Evolutionary conservation across 2,888 invertebrate genomes (phyloP).

Genomic region (Lapara coniferarum): DNA sequence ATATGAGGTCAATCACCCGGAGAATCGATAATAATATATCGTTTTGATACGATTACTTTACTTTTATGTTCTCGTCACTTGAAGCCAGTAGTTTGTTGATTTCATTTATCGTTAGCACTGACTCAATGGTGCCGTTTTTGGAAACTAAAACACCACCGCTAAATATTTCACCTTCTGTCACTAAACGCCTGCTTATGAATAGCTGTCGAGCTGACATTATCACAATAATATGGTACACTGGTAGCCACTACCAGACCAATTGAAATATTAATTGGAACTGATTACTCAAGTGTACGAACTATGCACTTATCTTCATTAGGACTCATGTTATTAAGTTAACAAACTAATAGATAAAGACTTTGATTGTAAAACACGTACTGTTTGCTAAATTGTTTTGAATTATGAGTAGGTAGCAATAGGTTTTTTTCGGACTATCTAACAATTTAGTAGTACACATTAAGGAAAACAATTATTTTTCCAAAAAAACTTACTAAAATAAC

Average conservation of each 20-base stretch:
- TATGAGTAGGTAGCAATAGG: not conserved
- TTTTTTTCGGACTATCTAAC: not conserved
- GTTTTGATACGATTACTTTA: conserved; percentile 45
- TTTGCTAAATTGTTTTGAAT: too few species aligned
- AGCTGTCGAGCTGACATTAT: conserved; percentile 62
- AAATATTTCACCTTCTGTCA: conserved; percentile 77
- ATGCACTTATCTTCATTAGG: not conserved
- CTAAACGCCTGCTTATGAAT: conserved; percentile 78
- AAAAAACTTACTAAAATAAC: conserved; percentile 1
- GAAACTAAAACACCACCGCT: conserved; percentile 85
- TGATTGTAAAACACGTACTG: not conserved
- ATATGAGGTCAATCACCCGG: conserved; percentile 25
- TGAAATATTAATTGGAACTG: conserved; percentile 1
- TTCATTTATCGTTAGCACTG: conserved; percentile 75
- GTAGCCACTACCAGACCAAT: conserved; percentile 22
- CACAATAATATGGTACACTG: conserved; percentile 31
- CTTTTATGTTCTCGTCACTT: conserved; percentile 79
- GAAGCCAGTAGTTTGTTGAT: conserved; percentile 74
- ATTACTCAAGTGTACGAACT: not conserved
- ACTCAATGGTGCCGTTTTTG: conserved; percentile 82
- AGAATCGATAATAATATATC: conserved; percentile 26
- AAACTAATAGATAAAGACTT: not conserved
- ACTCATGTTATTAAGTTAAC: not conserved
- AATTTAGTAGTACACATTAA: not conserved
- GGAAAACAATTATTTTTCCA: conserved; percentile 9